Base-by-base conservation (phyloP, 2,888 invertebrate genomes). In the Cerceris ruficornis region DNA sequence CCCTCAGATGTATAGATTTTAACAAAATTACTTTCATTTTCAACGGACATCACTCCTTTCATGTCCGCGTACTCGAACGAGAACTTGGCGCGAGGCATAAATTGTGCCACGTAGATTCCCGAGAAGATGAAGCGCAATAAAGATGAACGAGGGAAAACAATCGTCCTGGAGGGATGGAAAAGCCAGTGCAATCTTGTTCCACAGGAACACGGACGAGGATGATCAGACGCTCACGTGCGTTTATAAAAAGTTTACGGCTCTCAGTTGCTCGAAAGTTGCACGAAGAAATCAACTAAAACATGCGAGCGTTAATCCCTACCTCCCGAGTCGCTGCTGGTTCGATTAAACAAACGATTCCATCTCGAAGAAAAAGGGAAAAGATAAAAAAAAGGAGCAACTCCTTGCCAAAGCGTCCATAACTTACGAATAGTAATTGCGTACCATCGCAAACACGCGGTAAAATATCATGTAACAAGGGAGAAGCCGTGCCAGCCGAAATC, bases 371-470 rank as follows among this genome's bases (percentile, higher is more conserved):
- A 50, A n/a, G n/a, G n/a, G 9, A n/a, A 50, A 0, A n/a, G 50
- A 11, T 6, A n/a, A 11, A 46, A 11, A 8, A 46, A 11, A 11
- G 9, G 9, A 11, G 46, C 14, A 42, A 14, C 50, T 14, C 9
- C 43, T 59, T 64, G 69, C 46, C 42, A 13, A 69, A 60, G 60
- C 42, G 65, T 61, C 52, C 57, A 15, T 14, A 7, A 15, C 1
- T 7, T 59, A 55, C 52, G 70, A 41, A 69, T 82, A 85, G 86
- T 87, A 86, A 87, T 88, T 83, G 84, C 75, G 80, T 77, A 69
- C 59, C 67, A 61, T 59, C 80, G 80, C 84, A 83, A 88, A 86
- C 81, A 81, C 73, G 72, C 79, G 71, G 80, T 87, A 81, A 88
- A 87, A 86, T 83, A 81, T 83, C 70, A 72, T 64, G 77, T 77